phyloP scores from a whole-genome alignment of 1,140 invertebrate genomes.

The Caligus rogercresseyi region DNA sequence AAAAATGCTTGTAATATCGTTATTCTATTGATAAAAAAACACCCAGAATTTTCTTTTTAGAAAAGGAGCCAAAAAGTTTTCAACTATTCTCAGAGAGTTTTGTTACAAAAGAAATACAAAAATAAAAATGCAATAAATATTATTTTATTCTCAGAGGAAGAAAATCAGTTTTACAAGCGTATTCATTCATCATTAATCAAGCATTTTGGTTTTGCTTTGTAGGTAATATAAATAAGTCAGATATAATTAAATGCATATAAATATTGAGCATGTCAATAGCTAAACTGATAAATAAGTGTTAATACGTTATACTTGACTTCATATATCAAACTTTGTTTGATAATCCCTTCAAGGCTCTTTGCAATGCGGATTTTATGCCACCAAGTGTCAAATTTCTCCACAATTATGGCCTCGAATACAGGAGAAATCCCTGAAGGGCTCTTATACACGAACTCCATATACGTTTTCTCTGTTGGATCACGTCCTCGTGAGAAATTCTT shows the following conservation, averaged over 20 bases:
- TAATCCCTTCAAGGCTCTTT: background rate
- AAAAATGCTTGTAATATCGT: no score
- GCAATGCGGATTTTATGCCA: background rate
- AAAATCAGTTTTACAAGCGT: no score
- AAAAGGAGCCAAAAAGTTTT: no score
- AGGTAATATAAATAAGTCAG: no score
- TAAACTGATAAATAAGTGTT: background rate
- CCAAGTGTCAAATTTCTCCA: background rate
- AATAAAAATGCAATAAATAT: no score
- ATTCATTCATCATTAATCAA: no score
- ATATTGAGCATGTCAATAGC: background rate
- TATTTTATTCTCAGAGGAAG: no score
- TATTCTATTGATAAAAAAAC: no score
- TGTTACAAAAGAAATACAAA: no score
- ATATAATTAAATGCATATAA: background rate
- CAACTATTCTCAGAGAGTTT: no score
- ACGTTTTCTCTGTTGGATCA: background rate
- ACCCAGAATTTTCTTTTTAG: no score
- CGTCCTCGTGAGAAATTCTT: background rate
- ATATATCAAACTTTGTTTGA: background rate
- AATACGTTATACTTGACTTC: background rate
- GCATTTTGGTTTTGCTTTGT: no score
- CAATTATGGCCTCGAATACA: background rate
- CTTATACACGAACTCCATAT: background rate
- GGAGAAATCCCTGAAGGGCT: background rate